Conservation (phyloP, 1,140 invertebrate genomes). For the Orius insidiosus region DNA sequence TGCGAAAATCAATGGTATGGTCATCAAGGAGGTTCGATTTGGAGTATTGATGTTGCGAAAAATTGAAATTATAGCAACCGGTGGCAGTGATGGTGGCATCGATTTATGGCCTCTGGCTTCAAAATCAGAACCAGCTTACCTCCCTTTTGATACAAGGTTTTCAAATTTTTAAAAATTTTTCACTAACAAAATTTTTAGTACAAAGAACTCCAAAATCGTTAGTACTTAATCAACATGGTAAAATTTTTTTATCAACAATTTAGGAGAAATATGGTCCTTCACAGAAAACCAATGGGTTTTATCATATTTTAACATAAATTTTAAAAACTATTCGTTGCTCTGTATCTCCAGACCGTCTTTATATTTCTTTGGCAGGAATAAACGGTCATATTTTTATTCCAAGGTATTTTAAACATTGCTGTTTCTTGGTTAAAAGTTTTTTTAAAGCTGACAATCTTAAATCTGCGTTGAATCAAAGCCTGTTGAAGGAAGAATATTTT, state of each 20-base stretch:
- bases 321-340: constrained; percentile 2
- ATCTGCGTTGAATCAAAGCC: not conserved
- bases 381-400: not conserved
- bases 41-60: constrained; percentile 40
- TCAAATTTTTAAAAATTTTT: too few relatives aligned
- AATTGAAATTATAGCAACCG: constrained; percentile 39
- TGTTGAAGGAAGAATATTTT: constrained; percentile 1
- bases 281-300: too few relatives aligned
- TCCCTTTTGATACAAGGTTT: too few relatives aligned
- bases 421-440: too few relatives aligned
- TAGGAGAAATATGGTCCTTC: too few relatives aligned
- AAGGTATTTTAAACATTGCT: constrained; percentile 2
- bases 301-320: not conserved
- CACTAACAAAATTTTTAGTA: too few relatives aligned
- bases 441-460: too few relatives aligned
- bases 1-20: constrained; percentile 40
- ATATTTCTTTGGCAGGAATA: constrained; percentile 4
- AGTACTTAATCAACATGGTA: too few relatives aligned
- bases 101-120: constrained; percentile 32
- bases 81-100: constrained; percentile 49
- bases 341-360: not conserved
- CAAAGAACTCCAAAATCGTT: too few relatives aligned
- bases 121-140: too few relatives aligned
- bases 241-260: too few relatives aligned
- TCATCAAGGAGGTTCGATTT: constrained; percentile 48